These are phyloP conservation scores for Cephalopachus bancanus DNA, from an alignment of 2,797 vertebrate species.

Conservation along the genomic window DNA sequence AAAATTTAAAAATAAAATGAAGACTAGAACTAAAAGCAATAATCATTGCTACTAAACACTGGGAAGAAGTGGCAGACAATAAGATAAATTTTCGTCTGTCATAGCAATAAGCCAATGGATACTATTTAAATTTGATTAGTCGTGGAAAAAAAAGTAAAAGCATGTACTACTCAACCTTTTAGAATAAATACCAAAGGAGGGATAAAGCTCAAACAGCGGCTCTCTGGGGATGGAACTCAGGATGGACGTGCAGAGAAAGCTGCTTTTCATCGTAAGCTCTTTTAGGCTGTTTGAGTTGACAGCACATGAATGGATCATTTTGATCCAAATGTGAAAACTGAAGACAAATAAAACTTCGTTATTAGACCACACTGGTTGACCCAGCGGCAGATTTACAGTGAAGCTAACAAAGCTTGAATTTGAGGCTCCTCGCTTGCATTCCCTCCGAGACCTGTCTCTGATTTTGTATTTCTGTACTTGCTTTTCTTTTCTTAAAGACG, in stretches of 20 bases:
- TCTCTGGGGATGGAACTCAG: slow-evolving; percentile 15
- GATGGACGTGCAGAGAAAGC: background rate
- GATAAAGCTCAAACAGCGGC: background rate
- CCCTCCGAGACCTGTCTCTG: background rate
- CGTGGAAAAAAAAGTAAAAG: background rate
- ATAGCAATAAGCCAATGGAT: background rate
- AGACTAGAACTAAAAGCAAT: background rate
- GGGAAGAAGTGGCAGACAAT: background rate
- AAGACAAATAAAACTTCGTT: slow-evolving; percentile 29
- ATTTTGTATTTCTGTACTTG: background rate
- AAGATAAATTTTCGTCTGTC: background rate
- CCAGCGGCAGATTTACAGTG: background rate
- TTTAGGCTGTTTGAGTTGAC: background rate
- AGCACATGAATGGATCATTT: background rate
- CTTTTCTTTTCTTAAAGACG: background rate
- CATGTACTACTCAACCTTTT: background rate
- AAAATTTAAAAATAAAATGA: too few species aligned
- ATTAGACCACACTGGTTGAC: background rate
- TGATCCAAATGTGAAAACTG: slow-evolving; percentile 4
- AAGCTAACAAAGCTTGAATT: background rate
- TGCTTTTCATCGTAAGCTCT: background rate
- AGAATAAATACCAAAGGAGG: background rate
- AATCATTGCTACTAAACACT: background rate
- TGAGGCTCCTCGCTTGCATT: background rate
- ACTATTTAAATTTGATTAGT: background rate